These are phyloP conservation scores for Carcharodon carcharias DNA, from an alignment of 2,797 vertebrate species.

Conservation along the genomic window DNA sequence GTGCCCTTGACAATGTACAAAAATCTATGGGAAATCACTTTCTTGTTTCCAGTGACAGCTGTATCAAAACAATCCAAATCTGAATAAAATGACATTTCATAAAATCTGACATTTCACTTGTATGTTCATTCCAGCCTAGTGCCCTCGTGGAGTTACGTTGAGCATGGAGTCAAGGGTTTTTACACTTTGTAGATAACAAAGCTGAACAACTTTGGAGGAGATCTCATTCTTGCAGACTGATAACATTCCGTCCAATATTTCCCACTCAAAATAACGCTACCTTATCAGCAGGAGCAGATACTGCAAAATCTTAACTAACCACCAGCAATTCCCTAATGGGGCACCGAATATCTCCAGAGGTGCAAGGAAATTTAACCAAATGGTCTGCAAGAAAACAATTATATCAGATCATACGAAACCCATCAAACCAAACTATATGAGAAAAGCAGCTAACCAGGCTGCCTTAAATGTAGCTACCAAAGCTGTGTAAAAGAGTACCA, in stretches of 20 bases:
- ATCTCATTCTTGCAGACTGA: background rate
- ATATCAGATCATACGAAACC: background rate
- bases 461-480: background rate
- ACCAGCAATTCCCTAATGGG: background rate
- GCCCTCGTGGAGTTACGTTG: background rate
- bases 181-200: background rate
- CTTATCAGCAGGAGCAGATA: background rate
- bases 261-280: background rate
- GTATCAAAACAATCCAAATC: background rate
- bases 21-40: background rate
- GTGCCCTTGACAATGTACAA: background rate
- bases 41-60: background rate
- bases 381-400: background rate
- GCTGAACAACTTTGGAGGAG: background rate
- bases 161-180: background rate
- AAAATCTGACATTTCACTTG: background rate
- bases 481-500: background rate
- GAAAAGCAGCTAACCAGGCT: background rate
- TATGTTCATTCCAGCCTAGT: background rate
- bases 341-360: background rate
- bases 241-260: background rate
- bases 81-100: background rate
- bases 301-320: background rate
- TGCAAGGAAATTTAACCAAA: background rate
- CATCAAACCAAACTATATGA: background rate